Evolutionary conservation across 2,888 invertebrate genomes (phyloP), one percentile per base, ranked within the genome.

Genomic region (Desoria tigrina): DNA sequence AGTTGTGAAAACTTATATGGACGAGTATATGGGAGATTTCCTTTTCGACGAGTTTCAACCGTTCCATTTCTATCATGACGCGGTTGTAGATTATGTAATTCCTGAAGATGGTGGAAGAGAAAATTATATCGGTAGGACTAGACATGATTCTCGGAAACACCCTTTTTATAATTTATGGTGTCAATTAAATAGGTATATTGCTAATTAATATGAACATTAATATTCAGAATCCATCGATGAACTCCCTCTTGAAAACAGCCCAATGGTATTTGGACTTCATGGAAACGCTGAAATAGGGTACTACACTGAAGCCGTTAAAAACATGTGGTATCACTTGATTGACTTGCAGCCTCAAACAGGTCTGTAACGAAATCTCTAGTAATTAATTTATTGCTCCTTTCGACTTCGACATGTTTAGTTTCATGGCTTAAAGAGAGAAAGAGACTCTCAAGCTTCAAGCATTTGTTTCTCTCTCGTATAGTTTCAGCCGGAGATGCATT

Each of bases 201-300:
- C n/a, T n/a, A n/a, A n/a, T n/a, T n/a, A n/a, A n/a, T n/a, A n/a
- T n/a, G n/a, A n/a, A n/a, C n/a, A n/a, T n/a, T n/a, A n/a, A n/a
- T n/a, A n/a, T n/a, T 51, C 79, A 90, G 91, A 85, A 50, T 86
- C 85, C 78, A 90, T 95, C 77, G 92, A 94, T 78, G 84, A 84
- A 54, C 82, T 94, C 45, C 94, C 94, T 0, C 80, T 94, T 66
- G 86, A 87, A 23, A 94, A 93, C 80, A 88, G 89, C 14, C 94
- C 94, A 1, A 92, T 92, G 79, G 92, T 94, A 62, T 93, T 94
- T 82, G 95, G 95, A 9, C 82, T 95, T 57, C 93, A 95, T 82
- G 88, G 92, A n/a, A 95, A 95, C 82, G 94, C 94, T 0, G 94
- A 95, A 84, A 94, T 94, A 78, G 92, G 92, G 7, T 94, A 94